These are phyloP conservation scores for Agrotis clavis DNA, from an alignment of 2,888 invertebrate genomes.

Conservation along the genomic window DNA sequence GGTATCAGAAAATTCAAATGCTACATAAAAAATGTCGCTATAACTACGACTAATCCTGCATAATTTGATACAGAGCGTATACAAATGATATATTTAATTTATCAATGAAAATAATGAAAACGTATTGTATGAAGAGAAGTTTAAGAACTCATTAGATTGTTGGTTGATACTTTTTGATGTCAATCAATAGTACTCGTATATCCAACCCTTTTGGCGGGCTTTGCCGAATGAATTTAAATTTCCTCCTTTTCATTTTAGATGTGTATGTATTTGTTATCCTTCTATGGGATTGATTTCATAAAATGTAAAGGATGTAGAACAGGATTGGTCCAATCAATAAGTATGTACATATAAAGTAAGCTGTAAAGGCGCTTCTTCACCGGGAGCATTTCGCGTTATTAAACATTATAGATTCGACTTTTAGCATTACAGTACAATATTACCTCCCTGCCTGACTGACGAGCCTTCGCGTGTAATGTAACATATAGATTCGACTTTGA, in stretches of 20 bases:
- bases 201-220: slow-evolving; percentile 18
- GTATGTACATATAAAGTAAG: too few relatives aligned
- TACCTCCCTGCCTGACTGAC: too few relatives aligned
- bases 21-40: neutral
- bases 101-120: slow-evolving; percentile 14
- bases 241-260: slow-evolving; percentile 6
- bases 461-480: too few relatives aligned
- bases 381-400: too few relatives aligned
- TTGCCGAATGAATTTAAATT: slow-evolving; percentile 32
- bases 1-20: neutral
- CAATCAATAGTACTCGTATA: neutral
- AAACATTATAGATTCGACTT: too few relatives aligned
- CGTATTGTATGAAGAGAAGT: slow-evolving; percentile 9
- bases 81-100: neutral
- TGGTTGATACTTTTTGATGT: neutral
- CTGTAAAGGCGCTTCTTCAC: too few relatives aligned
- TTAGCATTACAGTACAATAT: too few relatives aligned
- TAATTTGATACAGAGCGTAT: slow-evolving; percentile 1
- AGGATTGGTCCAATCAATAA: too few relatives aligned
- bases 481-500: too few relatives aligned
- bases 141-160: slow-evolving; percentile 4
- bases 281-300: too few relatives aligned
- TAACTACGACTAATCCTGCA: neutral
- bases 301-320: too few relatives aligned
- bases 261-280: too few relatives aligned